These are phyloP conservation scores for Phasianus colchicus DNA, from an alignment of 2,113 vertebrate species.

Conservation along the genomic window DNA sequence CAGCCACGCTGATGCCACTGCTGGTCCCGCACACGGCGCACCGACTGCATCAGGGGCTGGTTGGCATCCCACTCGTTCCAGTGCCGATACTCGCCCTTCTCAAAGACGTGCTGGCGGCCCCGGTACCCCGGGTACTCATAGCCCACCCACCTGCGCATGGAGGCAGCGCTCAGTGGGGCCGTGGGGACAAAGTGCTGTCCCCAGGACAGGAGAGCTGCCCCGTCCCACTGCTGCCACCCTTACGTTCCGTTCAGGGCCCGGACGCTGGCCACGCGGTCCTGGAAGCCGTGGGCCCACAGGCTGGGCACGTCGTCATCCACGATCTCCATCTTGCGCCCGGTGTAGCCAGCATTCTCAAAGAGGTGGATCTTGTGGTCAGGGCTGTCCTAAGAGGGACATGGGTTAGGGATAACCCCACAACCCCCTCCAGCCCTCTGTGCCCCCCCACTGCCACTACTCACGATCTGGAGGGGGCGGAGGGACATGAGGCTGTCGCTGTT, in stretches of 20 bases:
- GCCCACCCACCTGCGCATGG: constrained; percentile 86
- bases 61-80: constrained; percentile 94
- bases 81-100: constrained; percentile 91
- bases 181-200: fast-evolving
- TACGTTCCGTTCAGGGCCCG: constrained; percentile 91
- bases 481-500: constrained; percentile 88
- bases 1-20: constrained; percentile 90
- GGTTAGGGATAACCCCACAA: not conserved
- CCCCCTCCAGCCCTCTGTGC: fast-evolving
- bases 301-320: constrained; percentile 91
- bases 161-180: not conserved
- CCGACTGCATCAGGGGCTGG: constrained; percentile 89
- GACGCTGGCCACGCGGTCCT: constrained; percentile 90
- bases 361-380: constrained; percentile 91
- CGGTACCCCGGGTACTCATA: constrained; percentile 93
- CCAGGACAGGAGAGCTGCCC: not conserved
- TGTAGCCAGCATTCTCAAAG: constrained; percentile 87
- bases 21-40: constrained; percentile 91
- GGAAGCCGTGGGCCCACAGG: constrained; percentile 93
- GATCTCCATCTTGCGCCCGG: constrained; percentile 93
- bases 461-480: constrained; percentile 86
- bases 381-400: constrained; percentile 78
- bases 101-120: constrained; percentile 90
- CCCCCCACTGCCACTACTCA: constrained; percentile 60
- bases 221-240: constrained; percentile 46